Evolutionary conservation across 1,140 invertebrate genomes (phyloP), one percentile per base, ranked within the genome.

Genomic region (Euura lappo): DNA sequence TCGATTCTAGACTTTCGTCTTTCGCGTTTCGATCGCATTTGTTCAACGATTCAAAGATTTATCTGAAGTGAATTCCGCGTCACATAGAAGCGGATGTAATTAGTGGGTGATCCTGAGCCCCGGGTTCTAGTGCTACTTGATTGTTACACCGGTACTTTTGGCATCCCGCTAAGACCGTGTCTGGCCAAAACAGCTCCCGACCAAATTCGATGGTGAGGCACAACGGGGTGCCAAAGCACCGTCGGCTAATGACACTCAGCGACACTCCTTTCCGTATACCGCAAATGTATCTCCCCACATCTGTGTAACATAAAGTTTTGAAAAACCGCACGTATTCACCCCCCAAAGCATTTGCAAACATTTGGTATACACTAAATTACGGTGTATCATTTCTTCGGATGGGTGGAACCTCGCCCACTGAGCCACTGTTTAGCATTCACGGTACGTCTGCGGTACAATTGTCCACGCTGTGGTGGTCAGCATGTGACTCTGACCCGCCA

Each of bases 221-320:
- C 80, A 71, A 69, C 78, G 66, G 81, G 80, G 79, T 73, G 77
- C 45, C 79, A 60, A 47, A 43, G 75, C 69, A 75, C 79, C 76
- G 78, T 69, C 77, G 78, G 77, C 78, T 84, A 85, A 84, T 85
- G 82, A 83, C 79, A 74, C 71, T 80, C 71, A 42, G 65, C 69
- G 71, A 77, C 75, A 73, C 78, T 79, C 78, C 76, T 79, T 72
- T 75, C 76, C 73, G 67, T 28, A 28, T 28, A 66, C 69, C 72
- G 64, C 8, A 68, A 42, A 10, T 13, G 42, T 68, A 77, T 69
- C 74, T n/a, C 68, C 13, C 73, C 45, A 73, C 77, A 79, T 82
- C 75, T 83, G 81, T 74, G 28, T 44, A 44, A 68, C 73, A 71
- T 76, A 70, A 72, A 65, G 65, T 65, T 43, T 71, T 71, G 8